These are phyloP conservation scores for Chloropsis cyanopogon DNA, from an alignment of 2,113 vertebrate species.

Conservation along the genomic window DNA sequence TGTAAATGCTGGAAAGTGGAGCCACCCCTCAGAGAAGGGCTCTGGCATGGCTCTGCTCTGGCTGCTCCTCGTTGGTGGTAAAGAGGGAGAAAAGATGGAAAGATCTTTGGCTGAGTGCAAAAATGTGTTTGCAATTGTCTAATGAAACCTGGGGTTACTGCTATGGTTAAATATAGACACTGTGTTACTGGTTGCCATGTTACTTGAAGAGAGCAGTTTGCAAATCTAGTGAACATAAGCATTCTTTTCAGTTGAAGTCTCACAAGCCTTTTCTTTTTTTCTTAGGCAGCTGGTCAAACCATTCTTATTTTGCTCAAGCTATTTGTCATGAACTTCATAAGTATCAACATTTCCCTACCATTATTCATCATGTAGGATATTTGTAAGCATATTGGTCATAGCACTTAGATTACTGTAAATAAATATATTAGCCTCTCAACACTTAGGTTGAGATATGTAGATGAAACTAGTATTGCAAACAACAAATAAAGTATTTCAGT, in stretches of 20 bases:
- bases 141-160: neutral
- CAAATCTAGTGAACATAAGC: neutral
- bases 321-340: neutral
- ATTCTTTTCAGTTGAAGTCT: neutral
- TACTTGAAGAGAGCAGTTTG: neutral
- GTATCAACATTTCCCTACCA: neutral
- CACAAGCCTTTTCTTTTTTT: neutral
- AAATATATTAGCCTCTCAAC: neutral
- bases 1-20: neutral
- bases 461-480: neutral
- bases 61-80: accelerated
- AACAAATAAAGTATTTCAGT: neutral
- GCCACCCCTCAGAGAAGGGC: neutral
- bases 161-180: neutral
- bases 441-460: neutral
- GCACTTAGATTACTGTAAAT: neutral
- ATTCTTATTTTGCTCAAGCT: neutral
- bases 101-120: accelerated
- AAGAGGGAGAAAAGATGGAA: neutral
- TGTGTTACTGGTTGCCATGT: neutral
- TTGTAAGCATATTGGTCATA: neutral
- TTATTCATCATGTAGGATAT: neutral
- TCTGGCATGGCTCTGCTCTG: neutral
- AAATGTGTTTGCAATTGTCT: accelerated
- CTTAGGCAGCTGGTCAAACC: neutral